Evolutionary conservation across 2,797 vertebrate genomes (phyloP).

Genomic region (Geotrypetes seraphini): DNA sequence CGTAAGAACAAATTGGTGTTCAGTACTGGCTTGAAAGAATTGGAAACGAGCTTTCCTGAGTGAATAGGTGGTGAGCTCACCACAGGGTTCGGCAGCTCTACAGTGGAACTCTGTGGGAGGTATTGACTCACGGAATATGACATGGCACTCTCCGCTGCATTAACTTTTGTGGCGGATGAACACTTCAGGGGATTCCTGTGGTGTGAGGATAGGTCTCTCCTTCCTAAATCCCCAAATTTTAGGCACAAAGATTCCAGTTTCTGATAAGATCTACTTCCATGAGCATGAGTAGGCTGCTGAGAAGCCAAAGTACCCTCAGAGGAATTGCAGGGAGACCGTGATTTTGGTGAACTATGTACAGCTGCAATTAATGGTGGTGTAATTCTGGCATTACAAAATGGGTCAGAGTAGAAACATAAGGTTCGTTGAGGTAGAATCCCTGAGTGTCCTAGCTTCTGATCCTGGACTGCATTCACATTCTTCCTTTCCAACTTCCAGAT

Average conservation of each 20-base stretch:
- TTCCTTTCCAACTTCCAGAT: slow-evolving; percentile 40
- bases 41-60: slow-evolving; percentile 46
- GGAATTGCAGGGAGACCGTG: slow-evolving; percentile 17
- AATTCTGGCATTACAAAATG: slow-evolving; percentile 22
- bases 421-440: slow-evolving; percentile 37
- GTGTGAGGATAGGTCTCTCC: slow-evolving; percentile 23
- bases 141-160: slow-evolving; percentile 33
- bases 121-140: slow-evolving; percentile 48
- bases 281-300: slow-evolving; percentile 31
- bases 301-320: slow-evolving; percentile 25
- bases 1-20: slow-evolving; percentile 39
- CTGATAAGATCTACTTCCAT: slow-evolving; percentile 30
- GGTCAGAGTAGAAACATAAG: slow-evolving; percentile 29
- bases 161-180: slow-evolving; percentile 22
- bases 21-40: slow-evolving; percentile 39
- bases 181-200: slow-evolving; percentile 5
- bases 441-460: slow-evolving; percentile 30
- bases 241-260: slow-evolving; percentile 35
- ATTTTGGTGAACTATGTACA: neutral
- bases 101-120: slow-evolving; percentile 20
- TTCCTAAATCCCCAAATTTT: slow-evolving; percentile 28
- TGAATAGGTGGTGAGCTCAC: slow-evolving; percentile 22
- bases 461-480: slow-evolving; percentile 32
- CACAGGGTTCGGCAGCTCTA: slow-evolving; percentile 26
- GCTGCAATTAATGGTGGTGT: slow-evolving; percentile 3